Conservation (phyloP, 2,113 vertebrate species). For the Montifringilla adamsi region DNA sequence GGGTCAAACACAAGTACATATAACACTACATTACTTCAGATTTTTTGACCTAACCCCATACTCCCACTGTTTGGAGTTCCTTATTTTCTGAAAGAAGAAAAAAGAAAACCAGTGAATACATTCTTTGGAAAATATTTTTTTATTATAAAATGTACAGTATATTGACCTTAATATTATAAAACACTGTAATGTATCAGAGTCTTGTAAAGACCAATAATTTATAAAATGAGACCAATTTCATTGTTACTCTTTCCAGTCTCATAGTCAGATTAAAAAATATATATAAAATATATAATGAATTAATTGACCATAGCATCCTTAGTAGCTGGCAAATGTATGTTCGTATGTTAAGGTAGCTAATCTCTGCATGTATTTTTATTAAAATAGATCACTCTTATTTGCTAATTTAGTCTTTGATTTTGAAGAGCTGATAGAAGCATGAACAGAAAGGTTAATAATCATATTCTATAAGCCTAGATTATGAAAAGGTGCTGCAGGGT, state of each 20-base stretch:
- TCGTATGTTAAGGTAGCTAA: conserved; percentile 24
- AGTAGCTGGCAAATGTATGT: conserved; percentile 16
- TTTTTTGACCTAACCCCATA: not conserved
- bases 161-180: conserved; percentile 77
- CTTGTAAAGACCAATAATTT: conserved; percentile 89
- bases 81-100: not conserved
- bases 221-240: conserved; percentile 73
- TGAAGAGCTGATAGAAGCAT: not conserved
- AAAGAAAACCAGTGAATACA: not conserved
- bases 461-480: conserved; percentile 37
- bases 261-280: conserved; percentile 71
- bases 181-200: conserved; percentile 73
- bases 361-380: not conserved
- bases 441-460: conserved; percentile 27
- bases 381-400: conserved; percentile 17
- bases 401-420: conserved; percentile 24
- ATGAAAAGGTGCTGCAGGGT: not conserved
- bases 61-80: not conserved
- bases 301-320: not conserved
- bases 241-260: conserved; percentile 63
- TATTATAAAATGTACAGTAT: conserved; percentile 80
- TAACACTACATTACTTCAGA: not conserved
- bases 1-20: not conserved
- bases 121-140: conserved; percentile 72
- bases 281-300: conserved; percentile 65